Evolutionary conservation across 2,113 vertebrate species (phyloP).

Genomic region (Pseudolaguvia tuberculata): DNA sequence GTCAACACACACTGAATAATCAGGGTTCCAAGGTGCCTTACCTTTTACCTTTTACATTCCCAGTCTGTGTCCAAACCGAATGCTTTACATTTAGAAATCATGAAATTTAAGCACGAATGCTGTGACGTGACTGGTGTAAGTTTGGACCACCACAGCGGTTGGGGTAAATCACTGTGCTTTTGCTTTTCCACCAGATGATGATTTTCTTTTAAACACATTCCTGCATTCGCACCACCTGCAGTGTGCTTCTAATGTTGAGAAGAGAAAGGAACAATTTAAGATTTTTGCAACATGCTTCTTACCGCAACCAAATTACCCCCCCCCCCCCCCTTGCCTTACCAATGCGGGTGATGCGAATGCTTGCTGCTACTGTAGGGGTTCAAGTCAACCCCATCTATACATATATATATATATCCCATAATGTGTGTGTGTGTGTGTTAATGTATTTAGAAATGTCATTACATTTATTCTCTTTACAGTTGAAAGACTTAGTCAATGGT

Average conservation of each 20-base stretch:
- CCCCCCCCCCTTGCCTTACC: conserved; percentile 28
- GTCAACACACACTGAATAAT: conserved; percentile 43
- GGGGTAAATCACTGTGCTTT: conserved; percentile 32
- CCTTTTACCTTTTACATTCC: conserved; percentile 35
- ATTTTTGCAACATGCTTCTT: background rate
- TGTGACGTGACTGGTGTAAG: background rate
- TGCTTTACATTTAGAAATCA: conserved; percentile 8
- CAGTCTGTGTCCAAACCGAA: conserved; percentile 32
- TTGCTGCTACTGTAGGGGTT: conserved; percentile 54
- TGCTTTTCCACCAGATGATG: conserved; percentile 2
- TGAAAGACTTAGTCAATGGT: no score
- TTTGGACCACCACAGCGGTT: conserved; percentile 8
- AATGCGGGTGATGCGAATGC: conserved; percentile 48
- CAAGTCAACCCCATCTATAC: conserved; percentile 21
- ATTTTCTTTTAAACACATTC: background rate
- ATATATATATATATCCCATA: conserved; percentile 11
- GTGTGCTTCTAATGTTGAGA: no score
- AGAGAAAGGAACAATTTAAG: background rate
- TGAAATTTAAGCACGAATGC: background rate
- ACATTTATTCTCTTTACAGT: conserved; percentile 51
- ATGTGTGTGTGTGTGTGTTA: no score
- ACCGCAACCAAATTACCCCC: no score
- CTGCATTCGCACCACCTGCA: background rate
- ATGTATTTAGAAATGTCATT: conserved; percentile 44
- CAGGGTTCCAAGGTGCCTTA: conserved; percentile 70